Conservation (phyloP, 2,888 invertebrate species). For the Lepidochrysops patricia region DNA sequence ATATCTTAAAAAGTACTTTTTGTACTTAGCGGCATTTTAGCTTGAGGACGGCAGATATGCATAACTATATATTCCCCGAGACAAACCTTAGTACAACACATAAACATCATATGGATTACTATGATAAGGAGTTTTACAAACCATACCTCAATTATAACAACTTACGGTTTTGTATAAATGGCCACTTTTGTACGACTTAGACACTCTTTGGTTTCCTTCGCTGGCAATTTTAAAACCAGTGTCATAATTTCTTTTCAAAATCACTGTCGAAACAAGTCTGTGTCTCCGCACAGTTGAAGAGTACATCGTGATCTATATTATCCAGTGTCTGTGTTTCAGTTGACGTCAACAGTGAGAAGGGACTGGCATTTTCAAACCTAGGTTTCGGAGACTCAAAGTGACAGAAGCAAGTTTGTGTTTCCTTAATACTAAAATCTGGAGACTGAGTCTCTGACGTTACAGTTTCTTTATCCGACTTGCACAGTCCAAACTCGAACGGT, state of each 20-base stretch:
- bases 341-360: conserved; percentile 38
- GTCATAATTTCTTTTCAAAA: conserved; percentile 22
- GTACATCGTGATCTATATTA: conserved; percentile 36
- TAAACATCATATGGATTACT: no score
- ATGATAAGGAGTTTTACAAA: no score
- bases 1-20: no score
- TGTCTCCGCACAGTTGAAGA: conserved; percentile 48
- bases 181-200: neutral
- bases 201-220: neutral
- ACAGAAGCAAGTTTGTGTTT: conserved; percentile 58
- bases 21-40: no score
- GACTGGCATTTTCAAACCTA: conserved; percentile 42
- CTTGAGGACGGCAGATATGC: no score
- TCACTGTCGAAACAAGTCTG: conserved; percentile 50
- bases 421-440: conserved; percentile 52
- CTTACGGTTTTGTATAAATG: neutral
- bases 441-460: conserved; percentile 44
- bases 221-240: conserved; percentile 19
- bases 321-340: conserved; percentile 54
- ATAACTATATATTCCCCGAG: no score
- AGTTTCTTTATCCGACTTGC: conserved; percentile 48
- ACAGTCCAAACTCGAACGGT: conserved; percentile 50
- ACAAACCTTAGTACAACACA: no score
- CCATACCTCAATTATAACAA: neutral
- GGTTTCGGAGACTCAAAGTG: conserved; percentile 42